Conservation (phyloP, 53 echinoderm and acorn worm species). For the Zoroaster sp. region DNA sequence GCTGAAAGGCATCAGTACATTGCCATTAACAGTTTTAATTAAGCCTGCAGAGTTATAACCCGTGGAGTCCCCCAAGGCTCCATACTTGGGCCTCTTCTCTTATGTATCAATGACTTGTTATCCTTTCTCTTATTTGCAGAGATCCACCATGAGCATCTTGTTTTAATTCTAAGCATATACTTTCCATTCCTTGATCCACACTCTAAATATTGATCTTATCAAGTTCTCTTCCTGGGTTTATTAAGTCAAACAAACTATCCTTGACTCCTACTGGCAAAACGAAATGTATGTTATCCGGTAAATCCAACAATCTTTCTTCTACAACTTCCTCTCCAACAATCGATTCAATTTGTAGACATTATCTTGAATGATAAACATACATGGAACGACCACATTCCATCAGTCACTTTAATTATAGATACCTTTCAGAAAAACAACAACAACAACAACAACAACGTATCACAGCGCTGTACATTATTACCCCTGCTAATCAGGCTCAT, state of each 20-base stretch:
- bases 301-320: neutral
- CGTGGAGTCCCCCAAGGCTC: slow-evolving; percentile 27
- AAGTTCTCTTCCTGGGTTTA: slow-evolving; percentile 17
- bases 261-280: neutral
- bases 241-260: neutral
- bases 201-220: neutral
- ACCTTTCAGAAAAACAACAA: neutral
- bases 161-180: neutral
- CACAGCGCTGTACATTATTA: no score
- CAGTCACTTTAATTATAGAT: neutral
- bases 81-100: neutral
- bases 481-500: no score
- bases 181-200: neutral
- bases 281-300: neutral
- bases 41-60: neutral
- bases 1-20: neutral
- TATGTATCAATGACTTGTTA: slow-evolving; percentile 6
- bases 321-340: neutral
- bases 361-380: neutral
- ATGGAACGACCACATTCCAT: neutral
- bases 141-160: neutral
- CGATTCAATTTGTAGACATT: slow-evolving; percentile 20
- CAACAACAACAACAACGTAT: no score
- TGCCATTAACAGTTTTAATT: neutral
- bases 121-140: slow-evolving; percentile 22